Evolutionary conservation across 1,140 invertebrate genomes (phyloP), one percentile per base, ranked within the genome.

Genomic region (Anoplophora glabripennis): DNA sequence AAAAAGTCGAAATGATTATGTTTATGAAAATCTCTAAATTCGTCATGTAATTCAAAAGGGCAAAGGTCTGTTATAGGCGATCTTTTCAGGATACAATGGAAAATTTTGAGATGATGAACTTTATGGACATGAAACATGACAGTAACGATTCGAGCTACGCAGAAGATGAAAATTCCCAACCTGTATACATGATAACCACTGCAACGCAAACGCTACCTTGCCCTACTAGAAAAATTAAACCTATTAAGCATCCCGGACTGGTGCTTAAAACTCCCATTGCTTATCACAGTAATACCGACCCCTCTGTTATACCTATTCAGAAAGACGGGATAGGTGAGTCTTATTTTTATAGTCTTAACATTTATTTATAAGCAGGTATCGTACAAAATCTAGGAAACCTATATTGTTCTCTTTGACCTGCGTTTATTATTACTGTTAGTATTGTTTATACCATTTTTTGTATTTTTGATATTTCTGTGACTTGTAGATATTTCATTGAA

Each of bases 281-380:
- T 35, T 90, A 89, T 76, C 87, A 89, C 66, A 84, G 87, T 60
- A 86, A 88, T 71, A 88, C 87, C 44, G 88, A 90, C 78, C 79
- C 86, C 35, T 88, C 86, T 69, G 86, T 88, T 55, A 89, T 90
- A 75, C 88, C 88, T 37, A 90, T 90, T 71, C 82, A 86, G 66
- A 87, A 87, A 76, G 89, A 92, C 79, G 89, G 89, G 67, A 90
- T 91, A 81, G 89, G 89, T 90, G 79, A 78, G 78, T 75, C 67
- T 48, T 4, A 34, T 7, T 2, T 41, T 17, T 12, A 12, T 47
- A 17, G n/a, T n/a, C n/a, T n/a, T n/a, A n/a, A n/a, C n/a, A n/a
- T n/a, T n/a, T n/a, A n/a, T n/a, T n/a, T n/a, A n/a, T n/a, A n/a
- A n/a, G n/a, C n/a, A n/a, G n/a, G n/a, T 14, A 47, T n/a, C 12